Evolutionary conservation across 2,113 vertebrate species (phyloP).

Genomic region (Syrrhaptes paradoxus): DNA sequence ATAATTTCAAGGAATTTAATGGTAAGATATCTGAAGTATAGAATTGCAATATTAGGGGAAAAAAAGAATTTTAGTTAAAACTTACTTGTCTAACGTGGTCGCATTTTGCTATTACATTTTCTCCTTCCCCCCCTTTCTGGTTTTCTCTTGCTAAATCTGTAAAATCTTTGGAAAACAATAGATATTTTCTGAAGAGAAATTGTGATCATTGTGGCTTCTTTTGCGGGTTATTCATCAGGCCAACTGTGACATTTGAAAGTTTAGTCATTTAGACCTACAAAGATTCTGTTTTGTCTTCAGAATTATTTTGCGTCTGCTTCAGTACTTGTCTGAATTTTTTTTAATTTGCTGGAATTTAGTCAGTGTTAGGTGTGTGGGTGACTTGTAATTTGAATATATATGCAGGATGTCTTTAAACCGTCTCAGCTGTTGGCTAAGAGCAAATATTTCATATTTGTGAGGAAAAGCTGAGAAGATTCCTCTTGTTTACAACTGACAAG

Average conservation of each 20-base stretch:
- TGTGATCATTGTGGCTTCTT: not conserved
- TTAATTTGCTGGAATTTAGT: constrained; percentile 38
- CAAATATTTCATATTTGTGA: constrained; percentile 87
- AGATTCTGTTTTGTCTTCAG: not conserved
- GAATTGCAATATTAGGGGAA: not conserved
- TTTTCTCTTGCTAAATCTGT: not conserved
- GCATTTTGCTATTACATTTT: not conserved
- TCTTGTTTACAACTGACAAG: constrained; percentile 85
- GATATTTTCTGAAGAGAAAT: not conserved
- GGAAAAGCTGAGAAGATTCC: constrained; percentile 80
- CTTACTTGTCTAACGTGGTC: not conserved
- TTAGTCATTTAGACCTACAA: not conserved
- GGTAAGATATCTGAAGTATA: not conserved
- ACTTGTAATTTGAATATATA: constrained; percentile 78
- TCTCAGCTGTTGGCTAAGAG: constrained; percentile 78
- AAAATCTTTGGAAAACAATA: not conserved
- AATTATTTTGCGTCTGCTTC: constrained; percentile 21
- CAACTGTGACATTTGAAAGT: not conserved
- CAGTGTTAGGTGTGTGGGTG: constrained; percentile 55
- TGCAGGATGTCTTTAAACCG: constrained; percentile 74
- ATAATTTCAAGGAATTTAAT: not conserved
- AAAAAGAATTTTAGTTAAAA: not conserved
- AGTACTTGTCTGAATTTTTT: constrained; percentile 2
- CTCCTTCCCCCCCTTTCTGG: not conserved
- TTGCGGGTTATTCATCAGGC: not conserved